Evolutionary conservation across 2,888 invertebrate genomes (phyloP), one percentile per base, ranked within the genome.

Genomic region (Spicauda simplicius): DNA sequence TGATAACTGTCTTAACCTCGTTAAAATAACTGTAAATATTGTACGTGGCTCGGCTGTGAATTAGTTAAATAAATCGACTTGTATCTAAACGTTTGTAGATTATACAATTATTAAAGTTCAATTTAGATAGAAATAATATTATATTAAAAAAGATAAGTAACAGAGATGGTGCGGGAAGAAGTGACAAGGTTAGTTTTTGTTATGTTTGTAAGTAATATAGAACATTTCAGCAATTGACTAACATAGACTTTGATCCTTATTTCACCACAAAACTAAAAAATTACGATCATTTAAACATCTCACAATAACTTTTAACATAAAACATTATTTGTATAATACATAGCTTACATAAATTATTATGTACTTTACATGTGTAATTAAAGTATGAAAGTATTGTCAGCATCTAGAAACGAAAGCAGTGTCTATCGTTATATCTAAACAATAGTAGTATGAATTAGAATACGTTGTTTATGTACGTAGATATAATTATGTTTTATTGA

Each of bases 31-130:
- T 37, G 37, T 1, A 4, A 37, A 12, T 37, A 37, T 12, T 37
- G 2, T 12, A 30, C n/a, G n/a, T 16, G 55, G 1, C 25, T 33
- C 16, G 25, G 14, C 20, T 14, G 55, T 33, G 33, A 55, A 33
- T 16, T 55, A 2, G 12, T 37, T n/a, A 11, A 14, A 33, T n/a
- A 16, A 4, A 55, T 55, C 16, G 10, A 55, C 37, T n/a, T 14
- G 16, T 10, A 37, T 12, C 7, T 55, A 55, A 33, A 45, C 45
- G n/a, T 2, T 55, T 25, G 16, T 30, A 50, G 53, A 61, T 61
- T 61, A 61, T 53, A 61, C 61, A 61, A 61, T 61, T 53, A 50
- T 52, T 45, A 45, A 45, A 45, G 45, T 45, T n/a, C 45, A n/a
- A n/a, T 0, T 45, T 37, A 11, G 4, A 3, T 45, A n/a, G 1